Base-by-base conservation (phyloP, 2,888 invertebrate genomes). In the Copidosoma aretas region DNA sequence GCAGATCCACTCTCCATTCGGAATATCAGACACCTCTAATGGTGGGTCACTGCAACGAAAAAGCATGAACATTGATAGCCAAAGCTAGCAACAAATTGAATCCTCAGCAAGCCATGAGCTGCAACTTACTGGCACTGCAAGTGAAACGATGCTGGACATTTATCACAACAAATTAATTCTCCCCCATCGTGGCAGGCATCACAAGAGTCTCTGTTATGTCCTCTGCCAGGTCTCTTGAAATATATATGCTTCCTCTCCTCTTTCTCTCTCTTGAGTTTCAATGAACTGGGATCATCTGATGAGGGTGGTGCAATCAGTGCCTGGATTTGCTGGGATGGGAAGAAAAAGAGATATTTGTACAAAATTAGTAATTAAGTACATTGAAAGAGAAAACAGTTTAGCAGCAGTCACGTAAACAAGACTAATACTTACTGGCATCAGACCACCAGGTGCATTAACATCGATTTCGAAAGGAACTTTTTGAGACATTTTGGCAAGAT, bases 151-250 rank as follows among this genome's bases (percentile, higher is more conserved):
- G 95, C 94, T 1, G 97, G 96, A 79, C 98, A 98, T 73, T 92
- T 91, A 84, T 98, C 97, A 83, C 98, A 98, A 84, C 97, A 97
- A 68, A 98, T 90, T 49, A 98, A 86, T 84, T 96, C 95, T 2
- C 98, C 97, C 43, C 96, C 96, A 86, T 97, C 97, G 64, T 91
- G 90, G 82, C 98, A 98, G 64, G 95, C 93, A 85, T 97, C 96
- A 81, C 98, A 98, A 74, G 91, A 91, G 81, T 97, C 97, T 81
- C 93, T 94, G 84, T 97, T 97, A 80, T 93, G 94, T 10, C 93
- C 93, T 78, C 92, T 90, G n/a, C 93, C 94, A 73, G 93, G 93
- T 71, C 93, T 86, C 81, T 93, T 92, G 79, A 91, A 94, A 79
- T 94, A 94, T 1, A 93, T 93, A 85, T 94, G 94, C 76, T 89